Percentiles rank a stretch among this genome's conserved stretches.
Evolutionary conservation across 2,888 invertebrate species (phyloP).

Genomic region (Cryptophagus acutangulus): DNA sequence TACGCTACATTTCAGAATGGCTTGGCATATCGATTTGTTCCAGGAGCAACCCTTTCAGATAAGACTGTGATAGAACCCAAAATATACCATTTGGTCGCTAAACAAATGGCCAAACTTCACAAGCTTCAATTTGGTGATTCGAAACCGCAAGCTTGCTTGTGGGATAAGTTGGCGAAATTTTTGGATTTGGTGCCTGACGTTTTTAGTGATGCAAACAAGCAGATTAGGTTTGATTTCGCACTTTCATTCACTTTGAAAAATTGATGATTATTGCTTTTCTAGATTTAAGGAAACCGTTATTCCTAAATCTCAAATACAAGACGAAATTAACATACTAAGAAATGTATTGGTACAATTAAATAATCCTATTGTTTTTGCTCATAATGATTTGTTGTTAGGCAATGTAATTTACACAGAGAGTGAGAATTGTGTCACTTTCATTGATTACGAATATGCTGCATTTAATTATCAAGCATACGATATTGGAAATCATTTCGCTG

Average conservation of each 20-base stretch:
- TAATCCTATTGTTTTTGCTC: slow-evolving; percentile 87
- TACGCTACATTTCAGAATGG: slow-evolving; percentile 93
- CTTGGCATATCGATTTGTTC: slow-evolving; percentile 81
- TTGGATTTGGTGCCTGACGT: slow-evolving; percentile 66
- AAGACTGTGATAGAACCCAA: slow-evolving; percentile 59
- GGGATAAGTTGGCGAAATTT: slow-evolving; percentile 73
- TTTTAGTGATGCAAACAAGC: slow-evolving; percentile 44
- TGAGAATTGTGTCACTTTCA: slow-evolving; percentile 73
- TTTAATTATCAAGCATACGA: slow-evolving; percentile 94
- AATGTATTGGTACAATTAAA: slow-evolving; percentile 57
- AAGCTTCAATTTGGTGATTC: slow-evolving; percentile 50
- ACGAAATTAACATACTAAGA: slow-evolving; percentile 64
- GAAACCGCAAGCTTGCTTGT: slow-evolving; percentile 59
- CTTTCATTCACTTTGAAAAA: slow-evolving; percentile 5
- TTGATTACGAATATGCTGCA: slow-evolving; percentile 95
- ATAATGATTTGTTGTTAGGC: slow-evolving; percentile 93
- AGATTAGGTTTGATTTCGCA: slow-evolving; percentile 13
- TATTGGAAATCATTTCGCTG: slow-evolving; percentile 96
- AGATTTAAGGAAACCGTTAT: slow-evolving; percentile 35
- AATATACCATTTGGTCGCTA: slow-evolving; percentile 72
- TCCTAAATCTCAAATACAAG: slow-evolving; percentile 55
- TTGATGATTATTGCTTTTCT: slow-evolving; percentile 12
- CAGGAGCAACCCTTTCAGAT: slow-evolving; percentile 71
- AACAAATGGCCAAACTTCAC: slow-evolving; percentile 80
- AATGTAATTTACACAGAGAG: slow-evolving; percentile 83